Evolutionary conservation across 2,113 vertebrate genomes (phyloP).

Genomic region (Rafetus swinhoei): DNA sequence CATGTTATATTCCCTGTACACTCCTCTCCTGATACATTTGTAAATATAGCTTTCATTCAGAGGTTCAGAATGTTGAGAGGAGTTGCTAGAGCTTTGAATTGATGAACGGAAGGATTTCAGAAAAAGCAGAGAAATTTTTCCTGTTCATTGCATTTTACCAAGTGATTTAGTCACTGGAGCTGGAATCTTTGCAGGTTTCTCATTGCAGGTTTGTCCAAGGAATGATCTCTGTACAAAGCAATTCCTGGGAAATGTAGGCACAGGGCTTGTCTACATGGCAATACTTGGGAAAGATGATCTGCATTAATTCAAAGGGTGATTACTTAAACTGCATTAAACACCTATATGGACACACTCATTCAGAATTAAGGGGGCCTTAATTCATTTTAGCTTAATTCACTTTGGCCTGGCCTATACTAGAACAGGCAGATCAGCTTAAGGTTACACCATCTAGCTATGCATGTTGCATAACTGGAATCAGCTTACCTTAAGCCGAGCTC

Average conservation of each 20-base stretch:
- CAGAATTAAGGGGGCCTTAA: neutral
- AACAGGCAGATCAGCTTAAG: too few relatives aligned
- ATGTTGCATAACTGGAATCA: too few relatives aligned
- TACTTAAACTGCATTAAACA: neutral
- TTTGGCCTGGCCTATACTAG: too few relatives aligned
- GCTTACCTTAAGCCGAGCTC: too few relatives aligned
- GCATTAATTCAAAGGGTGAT: neutral
- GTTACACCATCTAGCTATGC: too few relatives aligned
- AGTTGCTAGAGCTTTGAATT: neutral
- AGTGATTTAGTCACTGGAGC: neutral
- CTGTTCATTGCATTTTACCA: neutral
- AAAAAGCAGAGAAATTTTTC: neutral
- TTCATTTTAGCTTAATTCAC: neutral
- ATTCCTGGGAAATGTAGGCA: neutral
- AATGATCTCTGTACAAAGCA: neutral
- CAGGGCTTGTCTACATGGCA: neutral
- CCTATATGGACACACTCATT: neutral
- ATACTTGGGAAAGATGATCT: neutral
- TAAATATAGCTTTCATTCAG: neutral
- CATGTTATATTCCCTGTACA: neutral
- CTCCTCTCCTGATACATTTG: neutral
- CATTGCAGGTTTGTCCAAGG: neutral
- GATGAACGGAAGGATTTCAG: neutral
- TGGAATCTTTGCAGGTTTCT: neutral
- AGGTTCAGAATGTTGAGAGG: neutral